Percentiles rank a stretch among this genome's conserved stretches.
Conservation (phyloP, 2,113 vertebrate species). For the Percina caprodes region DNA sequence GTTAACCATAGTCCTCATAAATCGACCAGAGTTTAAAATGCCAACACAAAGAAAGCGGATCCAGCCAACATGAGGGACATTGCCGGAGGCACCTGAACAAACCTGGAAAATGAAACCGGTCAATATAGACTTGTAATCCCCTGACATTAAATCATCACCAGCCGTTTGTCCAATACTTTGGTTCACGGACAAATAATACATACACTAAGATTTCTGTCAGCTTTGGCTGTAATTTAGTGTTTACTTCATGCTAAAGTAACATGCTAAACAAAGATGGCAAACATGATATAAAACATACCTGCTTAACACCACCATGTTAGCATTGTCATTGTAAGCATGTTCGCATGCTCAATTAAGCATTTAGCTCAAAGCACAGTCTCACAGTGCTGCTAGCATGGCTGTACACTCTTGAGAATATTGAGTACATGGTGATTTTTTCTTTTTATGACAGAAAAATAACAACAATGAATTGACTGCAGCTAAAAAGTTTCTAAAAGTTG, state of each 20-base stretch:
- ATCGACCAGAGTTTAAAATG: no score
- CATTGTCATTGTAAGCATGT: not conserved
- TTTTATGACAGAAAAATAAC: not conserved
- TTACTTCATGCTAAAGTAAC: not conserved
- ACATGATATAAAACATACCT: not conserved
- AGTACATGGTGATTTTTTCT: not conserved
- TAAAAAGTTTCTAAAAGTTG: slow-evolving; percentile 24
- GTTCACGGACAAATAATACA: not conserved
- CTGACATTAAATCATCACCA: no score
- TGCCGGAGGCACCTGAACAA: no score
- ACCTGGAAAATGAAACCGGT: no score
- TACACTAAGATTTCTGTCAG: not conserved
- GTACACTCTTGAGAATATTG: not conserved
- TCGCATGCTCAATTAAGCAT: not conserved
- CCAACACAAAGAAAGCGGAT: no score
- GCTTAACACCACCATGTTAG: not conserved
- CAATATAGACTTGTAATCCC: no score
- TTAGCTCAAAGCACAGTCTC: not conserved
- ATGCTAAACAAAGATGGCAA: not conserved
- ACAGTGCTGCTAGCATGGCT: not conserved
- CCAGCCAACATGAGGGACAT: no score
- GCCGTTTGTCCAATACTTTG: not conserved
- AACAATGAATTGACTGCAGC: not conserved
- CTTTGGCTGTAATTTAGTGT: not conserved
- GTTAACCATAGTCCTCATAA: no score